Percentiles rank a stretch among this genome's conserved stretches.
phyloP scores from a whole-genome alignment of 2,797 vertebrate genomes.

The Aulostomus chinensis region DNA sequence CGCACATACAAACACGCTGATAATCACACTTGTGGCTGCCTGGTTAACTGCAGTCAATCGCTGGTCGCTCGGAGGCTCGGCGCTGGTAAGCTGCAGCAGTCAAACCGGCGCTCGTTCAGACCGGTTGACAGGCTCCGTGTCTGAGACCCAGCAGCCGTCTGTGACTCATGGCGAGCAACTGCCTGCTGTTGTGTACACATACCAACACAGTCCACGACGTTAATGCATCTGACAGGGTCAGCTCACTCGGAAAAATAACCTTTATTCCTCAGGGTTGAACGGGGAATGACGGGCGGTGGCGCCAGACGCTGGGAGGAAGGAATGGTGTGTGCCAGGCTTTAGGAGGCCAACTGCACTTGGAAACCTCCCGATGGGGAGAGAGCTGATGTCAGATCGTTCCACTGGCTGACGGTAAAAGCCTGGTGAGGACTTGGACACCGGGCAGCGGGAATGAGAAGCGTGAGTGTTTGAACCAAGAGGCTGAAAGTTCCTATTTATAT shows the following conservation, averaged over 20 bases:
- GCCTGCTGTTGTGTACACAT: neutral
- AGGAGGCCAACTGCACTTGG: slow-evolving; percentile 45
- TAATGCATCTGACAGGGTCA: slow-evolving; percentile 67
- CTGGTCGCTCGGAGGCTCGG: neutral
- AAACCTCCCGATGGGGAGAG: slow-evolving; percentile 43
- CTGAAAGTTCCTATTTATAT: neutral
- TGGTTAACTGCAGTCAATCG: neutral
- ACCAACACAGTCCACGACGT: slow-evolving; percentile 51
- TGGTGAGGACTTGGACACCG: too few relatives aligned
- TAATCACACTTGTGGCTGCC: neutral
- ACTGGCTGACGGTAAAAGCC: slow-evolving; percentile 29
- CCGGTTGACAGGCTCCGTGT: slow-evolving; percentile 37
- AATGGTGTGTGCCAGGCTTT: slow-evolving; percentile 18
- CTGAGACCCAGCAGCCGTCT: slow-evolving; percentile 19
- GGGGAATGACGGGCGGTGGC: slow-evolving; percentile 12
- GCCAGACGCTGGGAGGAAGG: slow-evolving; percentile 9
- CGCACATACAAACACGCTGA: neutral
- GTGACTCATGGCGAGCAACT: slow-evolving; percentile 21
- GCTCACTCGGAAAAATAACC: slow-evolving; percentile 75
- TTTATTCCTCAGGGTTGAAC: slow-evolving; percentile 44
- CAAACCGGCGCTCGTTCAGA: slow-evolving; percentile 9
- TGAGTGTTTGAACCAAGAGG: too few relatives aligned
- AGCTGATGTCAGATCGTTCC: slow-evolving; percentile 43
- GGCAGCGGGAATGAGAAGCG: too few relatives aligned
- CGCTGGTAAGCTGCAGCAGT: too few relatives aligned